Conservation (phyloP, 2,113 vertebrate species). For the Platysternon megacephalum region DNA sequence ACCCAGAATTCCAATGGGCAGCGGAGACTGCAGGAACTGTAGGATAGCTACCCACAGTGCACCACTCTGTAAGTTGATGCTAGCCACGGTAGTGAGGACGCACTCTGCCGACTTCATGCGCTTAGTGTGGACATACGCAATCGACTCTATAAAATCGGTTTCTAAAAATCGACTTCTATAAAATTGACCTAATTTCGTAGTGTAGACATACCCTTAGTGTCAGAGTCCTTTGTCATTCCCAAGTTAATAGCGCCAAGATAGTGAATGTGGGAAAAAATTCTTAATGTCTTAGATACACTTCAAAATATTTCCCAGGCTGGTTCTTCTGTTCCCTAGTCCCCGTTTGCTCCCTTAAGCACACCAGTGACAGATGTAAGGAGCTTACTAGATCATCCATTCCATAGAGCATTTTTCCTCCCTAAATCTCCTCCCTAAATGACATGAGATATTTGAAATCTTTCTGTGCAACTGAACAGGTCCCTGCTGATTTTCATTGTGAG, state of each 20-base stretch:
- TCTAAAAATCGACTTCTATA: too few species aligned
- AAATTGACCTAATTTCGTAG: too few species aligned
- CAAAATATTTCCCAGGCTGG: neutral
- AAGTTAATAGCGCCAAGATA: neutral
- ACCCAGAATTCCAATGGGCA: too few species aligned
- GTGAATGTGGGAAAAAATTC: too few species aligned
- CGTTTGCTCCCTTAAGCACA: neutral
- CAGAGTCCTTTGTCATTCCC: neutral
- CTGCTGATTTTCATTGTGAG: neutral
- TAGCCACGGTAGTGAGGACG: too few species aligned
- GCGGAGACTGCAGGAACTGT: too few species aligned
- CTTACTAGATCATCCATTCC: rapidly evolving
- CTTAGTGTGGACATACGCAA: too few species aligned
- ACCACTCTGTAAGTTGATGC: too few species aligned
- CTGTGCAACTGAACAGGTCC: rapidly evolving
- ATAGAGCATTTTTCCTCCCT: neutral
- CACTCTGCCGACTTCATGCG: too few species aligned
- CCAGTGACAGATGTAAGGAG: neutral
- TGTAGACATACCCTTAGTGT: neutral
- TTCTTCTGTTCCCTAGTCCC: neutral
- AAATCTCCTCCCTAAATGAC: rapidly evolving
- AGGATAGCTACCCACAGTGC: too few species aligned
- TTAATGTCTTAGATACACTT: neutral
- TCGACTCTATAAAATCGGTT: too few species aligned
- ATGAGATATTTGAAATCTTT: neutral